Conservation (phyloP, 2,113 vertebrate genomes). For the Miniopterus natalensis region DNA sequence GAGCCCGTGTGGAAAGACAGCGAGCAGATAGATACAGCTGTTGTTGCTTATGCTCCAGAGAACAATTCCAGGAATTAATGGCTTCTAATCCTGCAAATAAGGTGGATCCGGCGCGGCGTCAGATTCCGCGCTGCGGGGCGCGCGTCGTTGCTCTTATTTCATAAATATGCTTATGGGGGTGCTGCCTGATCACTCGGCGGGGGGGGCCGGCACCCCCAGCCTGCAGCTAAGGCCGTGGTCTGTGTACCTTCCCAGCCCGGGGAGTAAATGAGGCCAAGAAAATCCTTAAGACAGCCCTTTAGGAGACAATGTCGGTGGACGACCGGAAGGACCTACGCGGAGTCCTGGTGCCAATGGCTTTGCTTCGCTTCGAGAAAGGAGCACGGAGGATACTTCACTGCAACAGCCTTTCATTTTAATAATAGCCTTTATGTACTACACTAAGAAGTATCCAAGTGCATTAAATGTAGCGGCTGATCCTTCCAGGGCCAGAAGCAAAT, state of each 20-base stretch:
- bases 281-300: not conserved
- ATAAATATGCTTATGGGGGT: conserved; percentile 82
- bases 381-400: not conserved
- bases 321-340: not conserved
- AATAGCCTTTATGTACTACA: conserved; percentile 54
- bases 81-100: conserved; percentile 86
- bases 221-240: conserved; percentile 71
- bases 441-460: conserved; percentile 33
- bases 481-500: not conserved
- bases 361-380: not conserved
- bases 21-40: conserved; percentile 85
- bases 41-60: conserved; percentile 86
- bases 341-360: not conserved
- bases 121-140: conserved; percentile 74
- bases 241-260: conserved; percentile 61
- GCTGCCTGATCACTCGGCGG: conserved; percentile 60
- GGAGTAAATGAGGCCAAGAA: conserved; percentile 44
- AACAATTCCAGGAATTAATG: conserved; percentile 87
- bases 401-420: conserved; percentile 64
- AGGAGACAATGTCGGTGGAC: not conserved
- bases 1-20: conserved; percentile 86
- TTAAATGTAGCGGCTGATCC: conserved; percentile 61
- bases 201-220: conserved; percentile 59
- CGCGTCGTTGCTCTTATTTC: conserved; percentile 75
- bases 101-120: conserved; percentile 77